phyloP scores from a whole-genome alignment of 1,140 invertebrate genomes.

The Drosophila sucinea region DNA sequence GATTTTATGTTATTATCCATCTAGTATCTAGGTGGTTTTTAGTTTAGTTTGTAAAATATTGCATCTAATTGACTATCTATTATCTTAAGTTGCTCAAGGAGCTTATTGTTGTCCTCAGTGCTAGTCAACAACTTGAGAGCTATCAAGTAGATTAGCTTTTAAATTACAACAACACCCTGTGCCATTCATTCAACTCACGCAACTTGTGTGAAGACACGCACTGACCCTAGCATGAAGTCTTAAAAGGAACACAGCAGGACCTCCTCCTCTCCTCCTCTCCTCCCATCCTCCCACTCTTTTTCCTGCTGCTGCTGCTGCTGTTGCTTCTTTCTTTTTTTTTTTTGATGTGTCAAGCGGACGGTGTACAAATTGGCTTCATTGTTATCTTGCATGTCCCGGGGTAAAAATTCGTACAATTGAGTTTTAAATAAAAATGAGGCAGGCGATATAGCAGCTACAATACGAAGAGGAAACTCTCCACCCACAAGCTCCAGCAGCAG shows the following conservation, averaged over 20 bases:
- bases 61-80: no score
- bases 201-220: background rate
- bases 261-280: background rate
- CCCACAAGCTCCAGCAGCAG: constrained; percentile 15
- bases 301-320: background rate
- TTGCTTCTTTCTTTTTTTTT: background rate
- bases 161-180: background rate
- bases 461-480: constrained; percentile 27
- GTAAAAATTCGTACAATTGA: constrained; percentile 48
- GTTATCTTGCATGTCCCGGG: constrained; percentile 29
- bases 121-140: background rate
- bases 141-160: constrained; percentile 13
- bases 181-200: background rate
- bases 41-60: no score
- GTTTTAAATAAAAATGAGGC: constrained; percentile 63
- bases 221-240: constrained; percentile 7
- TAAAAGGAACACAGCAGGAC: background rate
- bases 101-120: background rate
- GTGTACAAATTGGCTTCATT: constrained; percentile 48
- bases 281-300: background rate
- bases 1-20: no score
- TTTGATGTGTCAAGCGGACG: constrained; percentile 38
- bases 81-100: no score
- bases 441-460: constrained; percentile 36
- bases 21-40: no score